These are phyloP conservation scores for Zygothrica quintamaculata DNA, from an alignment of 2,888 invertebrate genomes.

Conservation along the genomic window DNA sequence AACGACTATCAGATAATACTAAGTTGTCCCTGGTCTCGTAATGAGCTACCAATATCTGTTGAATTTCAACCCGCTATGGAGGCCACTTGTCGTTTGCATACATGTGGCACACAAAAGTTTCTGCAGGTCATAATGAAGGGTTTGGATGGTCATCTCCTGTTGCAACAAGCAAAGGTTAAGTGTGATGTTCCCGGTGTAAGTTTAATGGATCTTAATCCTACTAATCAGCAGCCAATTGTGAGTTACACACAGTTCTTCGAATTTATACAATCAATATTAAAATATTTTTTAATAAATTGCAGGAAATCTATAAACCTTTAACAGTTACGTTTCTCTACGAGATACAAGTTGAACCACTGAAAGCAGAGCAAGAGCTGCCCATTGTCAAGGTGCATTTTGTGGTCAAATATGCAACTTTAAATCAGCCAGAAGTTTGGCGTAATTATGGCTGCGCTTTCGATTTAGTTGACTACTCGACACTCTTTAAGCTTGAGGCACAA, in stretches of 20 bases:
- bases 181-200: conserved; percentile 87
- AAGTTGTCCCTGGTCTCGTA: conserved; percentile 91
- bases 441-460: conserved; percentile 90
- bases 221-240: conserved; percentile 87
- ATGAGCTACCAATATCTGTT: conserved; percentile 89
- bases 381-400: conserved; percentile 88
- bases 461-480: conserved; percentile 92
- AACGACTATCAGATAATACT: conserved; percentile 92
- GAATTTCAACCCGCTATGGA: conserved; percentile 94
- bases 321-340: conserved; percentile 95
- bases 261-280: no score
- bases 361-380: conserved; percentile 86
- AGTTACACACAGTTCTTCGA: no score
- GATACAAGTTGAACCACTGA: conserved; percentile 88
- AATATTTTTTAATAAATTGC: no score
- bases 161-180: conserved; percentile 86
- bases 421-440: conserved; percentile 81
- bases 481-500: conserved; percentile 89
- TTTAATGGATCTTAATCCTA: conserved; percentile 89
- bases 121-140: conserved; percentile 91
- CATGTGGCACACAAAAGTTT: conserved; percentile 93
- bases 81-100: conserved; percentile 92
- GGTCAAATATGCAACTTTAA: conserved; percentile 86
- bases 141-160: conserved; percentile 85
- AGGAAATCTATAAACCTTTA: conserved; percentile 90